These are phyloP conservation scores for Nyleta sp. DNA, from an alignment of 2,888 invertebrate genomes.

Conservation along the genomic window DNA sequence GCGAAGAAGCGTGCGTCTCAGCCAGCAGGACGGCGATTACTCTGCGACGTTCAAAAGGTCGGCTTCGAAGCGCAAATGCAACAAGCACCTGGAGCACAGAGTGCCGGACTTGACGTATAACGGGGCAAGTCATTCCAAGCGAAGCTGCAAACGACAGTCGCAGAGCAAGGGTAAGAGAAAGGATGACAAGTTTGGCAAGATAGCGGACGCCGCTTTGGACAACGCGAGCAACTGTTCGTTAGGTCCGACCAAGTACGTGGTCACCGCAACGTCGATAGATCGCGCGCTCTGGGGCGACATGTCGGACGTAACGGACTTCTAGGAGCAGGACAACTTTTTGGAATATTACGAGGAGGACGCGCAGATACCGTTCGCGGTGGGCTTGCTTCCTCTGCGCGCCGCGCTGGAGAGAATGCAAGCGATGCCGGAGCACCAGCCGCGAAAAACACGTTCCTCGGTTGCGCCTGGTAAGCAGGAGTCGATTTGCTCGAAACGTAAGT, in stretches of 20 bases:
- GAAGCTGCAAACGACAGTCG: conserved; percentile 67
- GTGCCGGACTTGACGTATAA: conserved; percentile 70
- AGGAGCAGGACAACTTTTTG: conserved; percentile 64
- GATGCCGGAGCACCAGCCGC: conserved; percentile 81
- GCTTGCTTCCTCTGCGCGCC: conserved; percentile 80
- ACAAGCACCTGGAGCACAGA: conserved; percentile 71
- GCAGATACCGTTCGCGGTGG: conserved; percentile 82
- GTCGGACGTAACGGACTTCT: conserved; percentile 75
- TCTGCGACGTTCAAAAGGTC: conserved; percentile 63
- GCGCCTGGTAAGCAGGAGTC: conserved; percentile 73
- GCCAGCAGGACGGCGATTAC: conserved; percentile 77
- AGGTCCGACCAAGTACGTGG: conserved; percentile 18
- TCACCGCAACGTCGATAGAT: conserved; percentile 74
- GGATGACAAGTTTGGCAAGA: conserved; percentile 67
- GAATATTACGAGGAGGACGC: conserved; percentile 76
- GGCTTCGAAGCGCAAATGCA: conserved; percentile 57
- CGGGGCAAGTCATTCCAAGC: conserved; percentile 58
- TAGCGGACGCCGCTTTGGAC: conserved; percentile 18
- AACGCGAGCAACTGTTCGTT: conserved; percentile 58
- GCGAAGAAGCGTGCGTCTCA: conserved; percentile 77
- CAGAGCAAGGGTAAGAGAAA: conserved; percentile 63
- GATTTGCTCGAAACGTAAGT: conserved; percentile 68
- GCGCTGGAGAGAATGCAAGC: conserved; percentile 82
- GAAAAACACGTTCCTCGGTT: conserved; percentile 81
- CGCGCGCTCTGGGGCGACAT: conserved; percentile 81